A percentile compares a stretch with the other conserved stretches of the same genome.
phyloP scores from a whole-genome alignment of 1,140 invertebrate genomes.

The Andrena cerasifolii region DNA sequence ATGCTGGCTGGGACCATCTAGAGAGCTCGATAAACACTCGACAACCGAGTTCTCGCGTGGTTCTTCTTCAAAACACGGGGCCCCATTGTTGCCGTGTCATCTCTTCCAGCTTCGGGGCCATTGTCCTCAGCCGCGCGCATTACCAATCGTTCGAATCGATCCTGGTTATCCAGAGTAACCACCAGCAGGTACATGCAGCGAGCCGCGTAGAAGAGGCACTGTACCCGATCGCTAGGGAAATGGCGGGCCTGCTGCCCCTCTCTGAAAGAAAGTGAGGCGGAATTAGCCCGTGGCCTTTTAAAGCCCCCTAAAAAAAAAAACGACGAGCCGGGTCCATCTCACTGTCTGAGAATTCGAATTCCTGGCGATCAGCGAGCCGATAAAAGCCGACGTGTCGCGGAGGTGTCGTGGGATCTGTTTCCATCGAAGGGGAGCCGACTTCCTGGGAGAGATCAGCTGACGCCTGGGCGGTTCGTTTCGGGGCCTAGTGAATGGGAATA shows the following conservation, averaged over 20 bases:
- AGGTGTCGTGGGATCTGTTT: conserved; percentile 49
- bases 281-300: not conserved
- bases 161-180: too few relatives aligned
- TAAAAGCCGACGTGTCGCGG: conserved; percentile 25
- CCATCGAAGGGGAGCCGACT: conserved; percentile 54
- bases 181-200: too few relatives aligned
- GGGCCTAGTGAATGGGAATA: conserved; percentile 61
- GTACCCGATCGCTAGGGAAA: too few relatives aligned
- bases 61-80: conserved; percentile 73
- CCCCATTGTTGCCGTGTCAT: conserved; percentile 78
- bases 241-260: too few relatives aligned
- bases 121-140: conserved; percentile 53
- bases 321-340: conserved; percentile 13
- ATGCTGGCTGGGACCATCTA: conserved; percentile 65
- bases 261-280: not conserved
- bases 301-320: conserved; percentile 31
- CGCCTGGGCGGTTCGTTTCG: conserved; percentile 61
- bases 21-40: conserved; percentile 81
- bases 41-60: conserved; percentile 65
- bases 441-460: conserved; percentile 65
- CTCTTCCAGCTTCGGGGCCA: conserved; percentile 64
- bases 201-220: too few relatives aligned
- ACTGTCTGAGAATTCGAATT: conserved; percentile 58
- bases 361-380: conserved; percentile 45
- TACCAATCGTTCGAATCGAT: conserved; percentile 50